Evolutionary conservation across 2,113 vertebrate genomes (phyloP), one percentile per base, ranked within the genome.

Genomic region (Plecturocebus donacophilus): DNA sequence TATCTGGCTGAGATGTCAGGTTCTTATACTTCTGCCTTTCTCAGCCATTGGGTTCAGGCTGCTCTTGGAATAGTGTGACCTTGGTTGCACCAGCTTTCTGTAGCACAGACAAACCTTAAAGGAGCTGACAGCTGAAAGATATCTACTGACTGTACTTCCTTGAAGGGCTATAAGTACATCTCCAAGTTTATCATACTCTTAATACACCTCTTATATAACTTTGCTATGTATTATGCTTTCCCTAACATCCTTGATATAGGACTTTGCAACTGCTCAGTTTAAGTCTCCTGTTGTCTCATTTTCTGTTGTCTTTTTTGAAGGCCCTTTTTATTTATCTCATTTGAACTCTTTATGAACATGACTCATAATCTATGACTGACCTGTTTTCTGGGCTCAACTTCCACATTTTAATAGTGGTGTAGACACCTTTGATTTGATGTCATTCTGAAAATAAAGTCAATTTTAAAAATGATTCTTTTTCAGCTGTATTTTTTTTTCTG

Each of bases 201-300:
- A 25, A 61, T 47, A 38, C 0, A 45, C 5, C 8, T 38, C 7
- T 47, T 64, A n/a, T 0, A 1, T 45, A 38, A 42, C 13, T 49
- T 49, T 70, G 27, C 4, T 40, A 9, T 38, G 10, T 35, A 8
- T 30, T 70, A 10, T 56, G 25, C 13, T 71, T 38, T 90, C 49
- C 54, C 19, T 76, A 12, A 61, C 2, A 10, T 64, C 32, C 20
- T 49, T 91, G 16, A 56, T 21, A 23, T 0, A 25, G n/a, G 4
- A 35, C 4, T 45, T 58, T 61, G 2, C 4, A 68, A 49, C 16
- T 32, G 7, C 76, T 90, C 49, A n/a, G 8, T 21, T 49, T 7
- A 49, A 40, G 10, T 54, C 75, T 30, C 82, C 19, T n/a, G 1
- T 47, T 79, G 32, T 61, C 8, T 89, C 38, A 27, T 71, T 8